Base-by-base conservation (phyloP, 2,113 vertebrate genomes). In the Platanista minor region DNA sequence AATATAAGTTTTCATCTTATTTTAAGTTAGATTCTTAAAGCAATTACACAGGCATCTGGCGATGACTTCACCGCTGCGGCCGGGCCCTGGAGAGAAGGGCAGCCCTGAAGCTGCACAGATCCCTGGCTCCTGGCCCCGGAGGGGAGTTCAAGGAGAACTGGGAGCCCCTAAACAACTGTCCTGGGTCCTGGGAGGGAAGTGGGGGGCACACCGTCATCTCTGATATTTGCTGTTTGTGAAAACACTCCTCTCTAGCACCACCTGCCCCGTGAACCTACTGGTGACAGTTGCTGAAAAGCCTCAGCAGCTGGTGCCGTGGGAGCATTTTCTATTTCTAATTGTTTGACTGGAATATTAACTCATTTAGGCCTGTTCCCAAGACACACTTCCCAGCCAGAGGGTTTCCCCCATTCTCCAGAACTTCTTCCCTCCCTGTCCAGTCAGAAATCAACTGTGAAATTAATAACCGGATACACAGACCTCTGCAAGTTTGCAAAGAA, bases 321-420 rank as follows among this genome's bases (percentile, higher is more conserved):
- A 98, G 98, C 96, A 90, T 98, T 97, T 97, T 98, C 98, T 99
- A 98, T 98, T 98, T 98, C 98, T 94, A 97, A 98, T 97, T 98
- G 96, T 98, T 98, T 98, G 98, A 98, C 98, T 87, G 67, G 98
- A 98, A 98, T 97, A 98, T 98, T 97, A 98, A 98, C 98, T 98
- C 97, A 98, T 98, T 93, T 97, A 97, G 97, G 97, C 97, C 98
- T 96, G 90, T 92, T 98, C 97, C 97, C 97, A 78, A 93, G 96
- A 66, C 80, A 61, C 62, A 20, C 41, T 92, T 92, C 86, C 93
- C 94, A 95, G 97, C 94, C 98, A 90, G 78, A 96, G 96, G 97
- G 94, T 49, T 97, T 94, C 90, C 90, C 97, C 92, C 87, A 43
- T 69, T 87, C 88, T 95, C 92, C 82, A 77, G 49, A 80, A 77